phyloP scores from a whole-genome alignment of 2,888 invertebrate genomes.

The Agrotis ipsilon region DNA sequence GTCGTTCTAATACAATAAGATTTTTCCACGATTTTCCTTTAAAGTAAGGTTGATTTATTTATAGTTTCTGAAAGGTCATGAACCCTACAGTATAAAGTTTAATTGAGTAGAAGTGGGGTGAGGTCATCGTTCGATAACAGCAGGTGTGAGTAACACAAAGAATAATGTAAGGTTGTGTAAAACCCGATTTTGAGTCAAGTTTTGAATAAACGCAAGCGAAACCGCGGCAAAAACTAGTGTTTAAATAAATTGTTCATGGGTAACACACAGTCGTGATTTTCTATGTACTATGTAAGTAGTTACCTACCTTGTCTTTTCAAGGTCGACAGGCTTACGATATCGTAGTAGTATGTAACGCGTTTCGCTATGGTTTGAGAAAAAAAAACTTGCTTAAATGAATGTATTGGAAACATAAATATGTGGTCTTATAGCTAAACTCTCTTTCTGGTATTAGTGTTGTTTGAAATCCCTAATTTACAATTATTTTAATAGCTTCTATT shows the following conservation, averaged over 20 bases:
- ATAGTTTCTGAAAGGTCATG: conserved; percentile 4
- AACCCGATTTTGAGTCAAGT: too few species aligned
- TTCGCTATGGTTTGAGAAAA: conserved; percentile 16
- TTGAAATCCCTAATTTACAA: too few species aligned
- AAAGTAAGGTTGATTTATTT: conserved; percentile 18
- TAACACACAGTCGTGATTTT: conserved; percentile 36
- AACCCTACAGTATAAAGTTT: conserved; percentile 2
- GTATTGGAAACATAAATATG: neutral
- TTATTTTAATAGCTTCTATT: too few species aligned
- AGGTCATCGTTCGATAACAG: conserved; percentile 22
- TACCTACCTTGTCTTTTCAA: conserved; percentile 41
- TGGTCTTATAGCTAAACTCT: too few species aligned
- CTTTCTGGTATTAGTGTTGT: too few species aligned
- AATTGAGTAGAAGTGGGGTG: conserved; percentile 7
- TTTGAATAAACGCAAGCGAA: too few species aligned
- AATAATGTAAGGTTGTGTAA: neutral
- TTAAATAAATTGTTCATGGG: conserved; percentile 32
- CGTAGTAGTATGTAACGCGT: conserved; percentile 9
- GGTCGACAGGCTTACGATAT: conserved; percentile 31
- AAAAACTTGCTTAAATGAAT: neutral
- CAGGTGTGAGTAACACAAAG: conserved; percentile 30
- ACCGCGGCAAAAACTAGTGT: neutral
- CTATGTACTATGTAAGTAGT: conserved; percentile 14
- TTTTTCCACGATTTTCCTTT: neutral
- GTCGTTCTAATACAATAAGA: too few species aligned